Evolutionary conservation across 2,888 invertebrate species (phyloP).

Genomic region (Pachliopta kotzebuea): DNA sequence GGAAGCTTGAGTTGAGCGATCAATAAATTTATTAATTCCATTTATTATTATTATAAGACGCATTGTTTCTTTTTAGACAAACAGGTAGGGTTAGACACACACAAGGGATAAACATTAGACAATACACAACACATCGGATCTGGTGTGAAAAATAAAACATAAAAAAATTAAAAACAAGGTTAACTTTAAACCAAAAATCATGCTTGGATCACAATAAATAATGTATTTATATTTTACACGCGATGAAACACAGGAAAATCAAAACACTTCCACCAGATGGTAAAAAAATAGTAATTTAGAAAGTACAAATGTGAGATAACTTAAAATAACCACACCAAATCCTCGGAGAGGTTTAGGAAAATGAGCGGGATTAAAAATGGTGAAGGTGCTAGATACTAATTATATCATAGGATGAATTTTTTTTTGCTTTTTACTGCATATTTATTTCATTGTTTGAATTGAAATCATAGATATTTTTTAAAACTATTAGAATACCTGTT

Average conservation of each 20-base stretch:
- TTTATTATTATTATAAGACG: slow-evolving; percentile 57
- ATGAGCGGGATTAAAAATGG: slow-evolving; percentile 70
- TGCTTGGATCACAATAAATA: slow-evolving; percentile 69
- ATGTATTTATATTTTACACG: slow-evolving; percentile 64
- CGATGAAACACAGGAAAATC: slow-evolving; percentile 77
- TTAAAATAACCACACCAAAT: slow-evolving; percentile 80
- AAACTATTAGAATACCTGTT: slow-evolving; percentile 29
- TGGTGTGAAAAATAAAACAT: slow-evolving; percentile 76
- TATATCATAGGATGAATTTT: slow-evolving; percentile 61
- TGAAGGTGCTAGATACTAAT: slow-evolving; percentile 72
- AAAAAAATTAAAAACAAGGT: slow-evolving; percentile 53
- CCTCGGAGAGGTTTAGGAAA: slow-evolving; percentile 78
- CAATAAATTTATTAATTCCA: slow-evolving; percentile 54
- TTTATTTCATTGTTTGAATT: slow-evolving; percentile 65
- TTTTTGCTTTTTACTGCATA: slow-evolving; percentile 56
- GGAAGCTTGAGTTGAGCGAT: slow-evolving; percentile 71
- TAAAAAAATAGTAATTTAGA: slow-evolving; percentile 63
- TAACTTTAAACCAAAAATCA: slow-evolving; percentile 66
- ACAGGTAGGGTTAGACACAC: slow-evolving; percentile 89
- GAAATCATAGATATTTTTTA: slow-evolving; percentile 71
- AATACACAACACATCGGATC: slow-evolving; percentile 89
- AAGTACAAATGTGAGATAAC: slow-evolving; percentile 61
- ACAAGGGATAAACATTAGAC: slow-evolving; percentile 95
- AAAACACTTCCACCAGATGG: slow-evolving; percentile 80
- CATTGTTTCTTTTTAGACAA: slow-evolving; percentile 74